Evolutionary conservation across 2,888 invertebrate species (phyloP).

Genomic region (Rosalia funebris): DNA sequence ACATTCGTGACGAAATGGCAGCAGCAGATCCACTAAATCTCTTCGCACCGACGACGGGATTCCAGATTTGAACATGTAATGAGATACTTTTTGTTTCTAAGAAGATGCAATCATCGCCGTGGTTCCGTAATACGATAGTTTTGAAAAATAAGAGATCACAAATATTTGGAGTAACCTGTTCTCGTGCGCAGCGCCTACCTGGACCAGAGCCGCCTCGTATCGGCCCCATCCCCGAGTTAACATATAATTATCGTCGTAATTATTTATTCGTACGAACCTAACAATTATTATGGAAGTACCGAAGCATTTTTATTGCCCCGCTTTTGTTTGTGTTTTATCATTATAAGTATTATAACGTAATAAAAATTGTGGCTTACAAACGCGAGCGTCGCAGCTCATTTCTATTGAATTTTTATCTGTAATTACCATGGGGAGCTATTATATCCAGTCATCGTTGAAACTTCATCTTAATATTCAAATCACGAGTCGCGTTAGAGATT

Average conservation of each 20-base stretch:
- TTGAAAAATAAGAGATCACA: conserved; percentile 11
- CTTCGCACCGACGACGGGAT: neutral
- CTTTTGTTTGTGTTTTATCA: neutral
- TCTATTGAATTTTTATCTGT: neutral
- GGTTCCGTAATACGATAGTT: conserved; percentile 17
- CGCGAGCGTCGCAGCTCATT: neutral
- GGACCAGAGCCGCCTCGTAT: neutral
- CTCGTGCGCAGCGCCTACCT: neutral
- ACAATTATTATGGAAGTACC: conserved; percentile 4
- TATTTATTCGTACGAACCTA: neutral
- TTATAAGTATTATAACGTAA: conserved; percentile 4
- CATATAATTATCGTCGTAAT: conserved; percentile 16
- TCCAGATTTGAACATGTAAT: neutral
- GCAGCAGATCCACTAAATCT: neutral
- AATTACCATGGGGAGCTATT: neutral
- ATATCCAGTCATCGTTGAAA: neutral
- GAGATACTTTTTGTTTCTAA: conserved; percentile 4
- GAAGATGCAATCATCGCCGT: neutral
- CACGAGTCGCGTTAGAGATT: conserved; percentile 1
- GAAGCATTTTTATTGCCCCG: conserved; percentile 13
- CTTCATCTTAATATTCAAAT: neutral
- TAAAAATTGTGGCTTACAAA: conserved; percentile 1
- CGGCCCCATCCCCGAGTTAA: conserved; percentile 2
- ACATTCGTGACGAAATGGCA: neutral
- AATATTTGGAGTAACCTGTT: conserved; percentile 15